Percentiles rank a stretch among this genome's conserved stretches.
Conservation (phyloP, 2,888 invertebrate species). For the Neoaliturus tenellus region DNA sequence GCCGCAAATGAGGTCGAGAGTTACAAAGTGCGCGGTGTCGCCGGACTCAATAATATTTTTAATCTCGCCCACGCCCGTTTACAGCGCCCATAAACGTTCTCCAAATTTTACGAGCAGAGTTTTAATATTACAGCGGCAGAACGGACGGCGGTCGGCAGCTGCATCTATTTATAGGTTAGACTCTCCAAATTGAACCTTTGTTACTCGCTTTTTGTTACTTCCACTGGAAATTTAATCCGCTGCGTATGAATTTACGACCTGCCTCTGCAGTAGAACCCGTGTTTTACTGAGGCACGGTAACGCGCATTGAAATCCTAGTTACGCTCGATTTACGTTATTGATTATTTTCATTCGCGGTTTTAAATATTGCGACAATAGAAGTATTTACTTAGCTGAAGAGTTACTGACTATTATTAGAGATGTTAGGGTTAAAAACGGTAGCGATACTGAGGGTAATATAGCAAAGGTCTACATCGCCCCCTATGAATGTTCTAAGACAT, state of each 20-base stretch:
- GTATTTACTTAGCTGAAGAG: too few species aligned
- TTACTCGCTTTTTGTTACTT: slow-evolving; percentile 33
- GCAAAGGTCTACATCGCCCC: too few species aligned
- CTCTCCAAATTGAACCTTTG: slow-evolving; percentile 38
- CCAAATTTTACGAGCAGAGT: slow-evolving; percentile 56
- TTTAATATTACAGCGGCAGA: slow-evolving; percentile 49
- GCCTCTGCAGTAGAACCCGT: neutral
- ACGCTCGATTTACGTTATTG: too few species aligned
- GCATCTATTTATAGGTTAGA: slow-evolving; percentile 42
- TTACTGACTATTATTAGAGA: too few species aligned
- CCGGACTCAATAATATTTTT: slow-evolving; percentile 55
- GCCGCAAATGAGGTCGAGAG: slow-evolving; percentile 15
- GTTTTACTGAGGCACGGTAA: neutral
- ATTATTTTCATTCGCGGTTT: too few species aligned
- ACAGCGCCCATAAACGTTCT: slow-evolving; percentile 52
- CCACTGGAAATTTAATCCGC: slow-evolving; percentile 39
- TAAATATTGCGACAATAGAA: too few species aligned
- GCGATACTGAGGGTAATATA: too few species aligned
- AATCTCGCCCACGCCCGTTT: slow-evolving; percentile 55
- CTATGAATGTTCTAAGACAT: too few species aligned
- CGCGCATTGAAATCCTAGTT: too few species aligned
- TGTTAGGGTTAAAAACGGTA: too few species aligned
- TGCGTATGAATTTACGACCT: slow-evolving; percentile 8
- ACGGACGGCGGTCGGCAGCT: slow-evolving; percentile 19
- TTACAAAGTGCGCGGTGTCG: slow-evolving; percentile 25